phyloP scores from a whole-genome alignment of 2,797 vertebrate genomes.

The Chlorospingus flavigularis region DNA sequence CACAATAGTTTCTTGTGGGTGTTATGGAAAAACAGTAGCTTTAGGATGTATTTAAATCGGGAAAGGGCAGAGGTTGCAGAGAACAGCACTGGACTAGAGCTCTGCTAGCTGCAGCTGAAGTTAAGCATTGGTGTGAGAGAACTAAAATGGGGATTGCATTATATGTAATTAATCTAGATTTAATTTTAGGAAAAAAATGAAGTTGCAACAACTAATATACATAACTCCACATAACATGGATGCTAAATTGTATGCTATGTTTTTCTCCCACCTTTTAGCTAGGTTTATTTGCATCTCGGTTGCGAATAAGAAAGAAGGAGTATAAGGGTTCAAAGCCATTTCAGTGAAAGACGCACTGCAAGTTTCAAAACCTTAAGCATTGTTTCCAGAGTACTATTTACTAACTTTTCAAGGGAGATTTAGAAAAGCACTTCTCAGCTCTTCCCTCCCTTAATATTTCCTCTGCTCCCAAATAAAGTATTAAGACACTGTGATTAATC shows the following conservation, averaged over 20 bases:
- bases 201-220: not conserved
- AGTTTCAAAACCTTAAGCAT: not conserved
- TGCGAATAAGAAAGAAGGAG: not conserved
- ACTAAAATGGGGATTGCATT: not conserved
- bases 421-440: not conserved
- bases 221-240: not conserved
- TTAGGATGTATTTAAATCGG: not conserved
- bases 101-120: not conserved
- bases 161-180: not conserved
- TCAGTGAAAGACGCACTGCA: not conserved
- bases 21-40: not conserved
- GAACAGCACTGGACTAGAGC: not conserved
- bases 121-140: not conserved
- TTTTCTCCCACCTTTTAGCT: not conserved
- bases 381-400: not conserved
- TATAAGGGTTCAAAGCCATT: not conserved
- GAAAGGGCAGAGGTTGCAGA: not conserved
- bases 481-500: not conserved
- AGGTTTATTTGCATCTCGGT: not conserved
- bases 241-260: not conserved
- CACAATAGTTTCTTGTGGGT: not conserved
- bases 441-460: not conserved
- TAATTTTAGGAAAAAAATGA: not conserved
- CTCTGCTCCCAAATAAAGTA: not conserved
- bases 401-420: not conserved